phyloP scores from a whole-genome alignment of 92 coral and sea anemone species.

The Paramuricea clavata region DNA sequence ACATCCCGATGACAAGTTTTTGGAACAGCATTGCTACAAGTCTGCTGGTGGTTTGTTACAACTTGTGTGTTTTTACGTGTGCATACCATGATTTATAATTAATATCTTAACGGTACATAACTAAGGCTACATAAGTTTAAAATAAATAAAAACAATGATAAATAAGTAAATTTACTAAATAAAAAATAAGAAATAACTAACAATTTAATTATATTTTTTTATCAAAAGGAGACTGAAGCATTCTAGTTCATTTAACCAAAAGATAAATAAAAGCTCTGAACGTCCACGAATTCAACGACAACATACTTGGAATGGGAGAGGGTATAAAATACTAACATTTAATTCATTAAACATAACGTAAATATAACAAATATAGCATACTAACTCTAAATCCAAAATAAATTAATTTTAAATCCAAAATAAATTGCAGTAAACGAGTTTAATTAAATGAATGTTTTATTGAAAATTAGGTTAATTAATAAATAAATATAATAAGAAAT shows the following conservation, averaged over 20 bases:
- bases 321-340: constrained; percentile 16
- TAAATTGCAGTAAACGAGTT: no score
- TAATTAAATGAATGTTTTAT: background rate
- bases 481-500: background rate
- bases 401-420: background rate
- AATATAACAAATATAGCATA: background rate
- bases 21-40: no score
- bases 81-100: no score
- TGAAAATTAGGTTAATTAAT: no score
- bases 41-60: no score
- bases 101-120: no score
- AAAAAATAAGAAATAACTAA: background rate
- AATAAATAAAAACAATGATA: background rate
- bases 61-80: no score
- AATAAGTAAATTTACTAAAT: background rate
- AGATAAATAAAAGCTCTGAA: background rate
- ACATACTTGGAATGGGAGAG: constrained; percentile 38
- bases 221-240: background rate
- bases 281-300: constrained; percentile 30
- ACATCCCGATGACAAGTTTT: no score
- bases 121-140: no score
- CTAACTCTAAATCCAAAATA: background rate
- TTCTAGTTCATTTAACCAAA: background rate
- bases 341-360: background rate
- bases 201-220: background rate